Base-by-base conservation (phyloP, 2,888 invertebrate species). In the Calameuta filiformis region DNA sequence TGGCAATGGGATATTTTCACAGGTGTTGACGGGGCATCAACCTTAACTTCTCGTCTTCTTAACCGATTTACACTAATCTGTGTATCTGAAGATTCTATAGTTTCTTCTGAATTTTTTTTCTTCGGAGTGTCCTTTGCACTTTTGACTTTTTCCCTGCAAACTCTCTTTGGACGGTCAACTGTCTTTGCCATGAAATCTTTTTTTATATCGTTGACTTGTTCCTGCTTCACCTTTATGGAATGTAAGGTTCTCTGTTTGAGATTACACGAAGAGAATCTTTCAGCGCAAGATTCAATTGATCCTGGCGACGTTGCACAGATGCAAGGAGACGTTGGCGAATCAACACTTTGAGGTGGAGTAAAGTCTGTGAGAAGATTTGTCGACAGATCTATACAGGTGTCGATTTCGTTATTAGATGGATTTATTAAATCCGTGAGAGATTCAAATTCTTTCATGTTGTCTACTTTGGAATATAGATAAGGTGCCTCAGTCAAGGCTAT, bases 401-500 rank as follows among this genome's bases (percentile, higher is more conserved):
- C 69, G 15, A 77, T 56, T 56, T 56, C 56, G 23, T 56, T 56
- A 23, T 23, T 56, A 56, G 56, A 56, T 83, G 79, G 33, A 31
- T 73, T 75, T 68, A 73, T 31, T 23, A 12, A 68, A 73, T 81
- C 40, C 11, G 15, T 78, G 15, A 76, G 68, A 33, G 35, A 79
- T 73, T 79, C 68, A 73, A 76, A 75, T 71, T 78, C 80, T 77
- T 83, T 81, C 71, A 71, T 34, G 74, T 75, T 56, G 73, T 81
- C 78, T 40, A 79, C 75, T 75, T 82, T 82, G 23, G 78, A 73
- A 77, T 77, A 81, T 73, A 81, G 68, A 79, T 81, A 83, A 75
- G 68, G 74, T 33, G 31, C 77, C 40, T 83, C 81, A 68, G 73
- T 76, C 78, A 73, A 37, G 69, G 69, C 75, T 77, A 81, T 37